These are phyloP conservation scores for Acropora yongei DNA, from an alignment of 64 coral and sea anemone species.

Conservation along the genomic window DNA sequence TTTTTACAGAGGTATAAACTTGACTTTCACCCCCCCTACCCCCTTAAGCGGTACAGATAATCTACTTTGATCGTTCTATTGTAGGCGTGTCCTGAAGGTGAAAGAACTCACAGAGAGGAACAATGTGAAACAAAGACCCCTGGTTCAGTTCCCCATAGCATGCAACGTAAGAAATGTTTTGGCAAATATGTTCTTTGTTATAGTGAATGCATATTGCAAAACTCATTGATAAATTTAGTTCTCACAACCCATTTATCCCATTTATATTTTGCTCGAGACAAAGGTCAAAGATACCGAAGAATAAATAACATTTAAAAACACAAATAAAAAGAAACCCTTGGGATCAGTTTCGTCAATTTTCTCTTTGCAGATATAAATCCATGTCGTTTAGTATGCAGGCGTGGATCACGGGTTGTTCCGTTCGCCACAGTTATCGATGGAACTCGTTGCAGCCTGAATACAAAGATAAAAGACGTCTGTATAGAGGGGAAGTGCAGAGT, in stretches of 20 bases:
- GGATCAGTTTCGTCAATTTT: too few species aligned
- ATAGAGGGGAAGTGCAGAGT: slow-evolving; percentile 49
- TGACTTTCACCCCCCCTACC: background rate
- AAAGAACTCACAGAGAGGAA: slow-evolving; percentile 54
- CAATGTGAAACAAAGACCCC: slow-evolving; percentile 49
- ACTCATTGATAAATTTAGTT: too few species aligned
- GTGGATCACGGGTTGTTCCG: background rate
- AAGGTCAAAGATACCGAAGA: background rate
- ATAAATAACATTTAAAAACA: background rate
- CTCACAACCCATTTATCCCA: too few species aligned
- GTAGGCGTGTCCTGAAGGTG: slow-evolving; percentile 63
- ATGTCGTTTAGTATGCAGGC: slow-evolving; percentile 15
- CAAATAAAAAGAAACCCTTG: too few species aligned
- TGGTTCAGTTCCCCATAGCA: slow-evolving; percentile 5
- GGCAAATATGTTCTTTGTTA: background rate
- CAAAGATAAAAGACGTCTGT: slow-evolving; percentile 54
- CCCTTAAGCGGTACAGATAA: background rate
- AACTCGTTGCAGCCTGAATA: slow-evolving; percentile 47
- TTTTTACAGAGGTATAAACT: background rate
- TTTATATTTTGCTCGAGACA: too few species aligned
- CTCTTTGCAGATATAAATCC: slow-evolving; percentile 12
- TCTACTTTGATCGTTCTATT: background rate
- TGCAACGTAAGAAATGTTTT: background rate
- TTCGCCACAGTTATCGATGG: slow-evolving; percentile 45
- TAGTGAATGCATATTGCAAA: too few species aligned